Evolutionary conservation across 2,797 vertebrate genomes (phyloP), one percentile per base, ranked within the genome.

Genomic region (Peromyscus nudipes): DNA sequence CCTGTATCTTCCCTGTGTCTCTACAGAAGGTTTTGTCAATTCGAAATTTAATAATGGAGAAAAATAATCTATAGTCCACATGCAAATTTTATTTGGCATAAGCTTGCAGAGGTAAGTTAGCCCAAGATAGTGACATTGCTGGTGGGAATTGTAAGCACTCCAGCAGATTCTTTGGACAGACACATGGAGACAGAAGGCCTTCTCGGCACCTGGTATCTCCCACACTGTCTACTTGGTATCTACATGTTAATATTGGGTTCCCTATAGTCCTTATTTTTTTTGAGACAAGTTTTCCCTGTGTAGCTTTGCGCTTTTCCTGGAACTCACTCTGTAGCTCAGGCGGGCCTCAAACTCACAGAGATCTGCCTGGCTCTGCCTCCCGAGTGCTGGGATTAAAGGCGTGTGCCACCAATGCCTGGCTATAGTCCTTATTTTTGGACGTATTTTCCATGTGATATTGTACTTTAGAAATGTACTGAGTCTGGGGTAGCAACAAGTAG

Each of bases 391-490:
- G 2, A 52, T 52, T 52, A 52, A 52, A 52, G 49, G 49, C 13
- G 49, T 52, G 49, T 2, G 13, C 49, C 49, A 52, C 49, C 49
- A 13, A 12, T 14, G 13, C 12, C 49, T 14, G 2, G 49, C 57
- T 86, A 60, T n/a, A 73, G 57, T 80, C 46, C 69, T 92, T 94
- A 80, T 52, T 62, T 43, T 90, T 16, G 23, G 76, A 34, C 90
- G 81, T 90, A 75, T 43, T 88, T 96, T 84, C 55, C 49, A 87
- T 82, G 64, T 55, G 69, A 79, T 82, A 94, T 62, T 87, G 19
- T 91, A 83, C 73, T 95, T 96, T 89, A 84, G n/a, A 96, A 97
- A 92, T 91, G 55, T 89, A 91, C 40, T 95, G 57, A 86, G 81
- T 97, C 75, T 84, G 67, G 94, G 46, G 52, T 73, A 94, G 83